phyloP scores from a whole-genome alignment of 2,888 invertebrate genomes.

The Plebejus argus region DNA sequence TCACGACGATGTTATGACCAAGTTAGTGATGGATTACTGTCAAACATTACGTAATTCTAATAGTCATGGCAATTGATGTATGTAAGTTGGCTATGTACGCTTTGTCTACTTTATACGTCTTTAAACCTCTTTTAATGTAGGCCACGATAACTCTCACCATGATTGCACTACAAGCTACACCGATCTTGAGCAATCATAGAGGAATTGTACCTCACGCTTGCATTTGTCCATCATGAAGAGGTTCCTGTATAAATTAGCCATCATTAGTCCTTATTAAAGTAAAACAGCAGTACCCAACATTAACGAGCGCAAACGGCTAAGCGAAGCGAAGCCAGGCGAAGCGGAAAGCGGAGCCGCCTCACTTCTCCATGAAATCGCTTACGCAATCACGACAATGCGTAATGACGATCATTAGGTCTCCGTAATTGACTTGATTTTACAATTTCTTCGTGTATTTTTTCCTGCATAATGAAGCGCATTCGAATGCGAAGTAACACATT shows the following conservation, averaged over 20 bases:
- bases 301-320: constrained; percentile 55
- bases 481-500: neutral
- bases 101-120: no score
- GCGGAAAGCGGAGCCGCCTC: constrained; percentile 69
- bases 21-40: no score
- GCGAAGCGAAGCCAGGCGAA: constrained; percentile 57
- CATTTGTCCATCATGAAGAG: neutral
- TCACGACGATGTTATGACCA: no score
- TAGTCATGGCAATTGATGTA: no score
- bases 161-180: no score
- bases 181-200: neutral
- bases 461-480: constrained; percentile 65
- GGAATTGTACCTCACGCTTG: neutral
- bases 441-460: constrained; percentile 68
- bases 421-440: constrained; percentile 79
- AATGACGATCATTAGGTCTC: constrained; percentile 72
- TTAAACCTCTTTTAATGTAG: no score
- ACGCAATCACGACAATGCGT: constrained; percentile 75
- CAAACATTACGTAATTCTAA: no score
- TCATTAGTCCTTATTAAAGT: constrained; percentile 47
- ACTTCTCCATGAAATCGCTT: constrained; percentile 68
- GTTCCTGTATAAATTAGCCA: constrained; percentile 51
- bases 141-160: no score
- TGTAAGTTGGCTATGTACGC: no score
- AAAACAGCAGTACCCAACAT: constrained; percentile 45